Evolutionary conservation across 1,140 invertebrate species (phyloP).

Genomic region (Drosophila erecta): DNA sequence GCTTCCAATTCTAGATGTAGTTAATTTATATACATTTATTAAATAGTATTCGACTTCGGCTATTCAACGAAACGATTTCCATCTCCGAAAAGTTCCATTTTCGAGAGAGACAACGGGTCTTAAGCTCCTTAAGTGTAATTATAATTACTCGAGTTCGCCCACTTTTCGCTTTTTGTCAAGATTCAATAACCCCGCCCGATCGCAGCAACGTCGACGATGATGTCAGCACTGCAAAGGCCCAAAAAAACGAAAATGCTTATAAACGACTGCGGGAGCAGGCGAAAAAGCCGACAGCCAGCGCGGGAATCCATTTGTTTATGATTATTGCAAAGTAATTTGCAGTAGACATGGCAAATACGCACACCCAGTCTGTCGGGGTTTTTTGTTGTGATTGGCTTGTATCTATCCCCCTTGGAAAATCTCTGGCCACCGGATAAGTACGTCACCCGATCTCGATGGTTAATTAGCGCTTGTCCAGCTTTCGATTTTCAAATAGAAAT

Average conservation of each 20-base stretch:
- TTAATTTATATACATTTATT: neutral
- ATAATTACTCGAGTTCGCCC: conserved; percentile 29
- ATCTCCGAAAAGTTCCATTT: conserved; percentile 6
- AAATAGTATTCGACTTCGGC: neutral
- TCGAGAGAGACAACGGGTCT: neutral
- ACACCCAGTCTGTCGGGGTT: neutral
- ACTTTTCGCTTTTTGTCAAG: conserved; percentile 37
- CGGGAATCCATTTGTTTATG: conserved; percentile 64
- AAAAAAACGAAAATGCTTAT: conserved; percentile 53
- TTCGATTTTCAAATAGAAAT: conserved; percentile 56
- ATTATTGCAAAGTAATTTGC: conserved; percentile 71
- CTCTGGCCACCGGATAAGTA: conserved; percentile 51
- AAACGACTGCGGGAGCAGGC: conserved; percentile 34
- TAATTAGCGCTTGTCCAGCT: conserved; percentile 72
- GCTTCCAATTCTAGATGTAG: no score
- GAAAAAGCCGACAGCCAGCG: conserved; percentile 25
- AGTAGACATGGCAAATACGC: conserved; percentile 17
- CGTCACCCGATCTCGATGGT: conserved; percentile 62
- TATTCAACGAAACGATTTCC: neutral
- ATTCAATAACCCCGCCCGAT: conserved; percentile 64
- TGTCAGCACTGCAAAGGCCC: conserved; percentile 59
- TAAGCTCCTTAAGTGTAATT: conserved; percentile 38
- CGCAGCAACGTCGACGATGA: conserved; percentile 44
- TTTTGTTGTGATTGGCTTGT: conserved; percentile 22
- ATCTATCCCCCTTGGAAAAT: conserved; percentile 20